These are phyloP conservation scores for Drosophila jambulina DNA, from an alignment of 1,140 invertebrate genomes.

Conservation along the genomic window DNA sequence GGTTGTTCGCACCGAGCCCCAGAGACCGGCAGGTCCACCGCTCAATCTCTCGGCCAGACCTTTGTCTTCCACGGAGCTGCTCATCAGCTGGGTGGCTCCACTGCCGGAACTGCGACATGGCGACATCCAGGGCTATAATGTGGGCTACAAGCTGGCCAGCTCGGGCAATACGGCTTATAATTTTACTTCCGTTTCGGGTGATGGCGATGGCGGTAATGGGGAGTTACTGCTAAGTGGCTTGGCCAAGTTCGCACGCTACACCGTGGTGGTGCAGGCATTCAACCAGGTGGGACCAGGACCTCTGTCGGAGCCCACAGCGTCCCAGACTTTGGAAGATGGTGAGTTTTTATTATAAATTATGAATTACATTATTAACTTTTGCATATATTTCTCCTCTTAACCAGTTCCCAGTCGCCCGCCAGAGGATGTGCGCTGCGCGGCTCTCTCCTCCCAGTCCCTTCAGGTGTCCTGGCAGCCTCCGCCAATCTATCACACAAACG, in stretches of 20 bases:
- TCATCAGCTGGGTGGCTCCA: slow-evolving; percentile 92
- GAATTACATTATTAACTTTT: neutral
- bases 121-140: slow-evolving; percentile 90
- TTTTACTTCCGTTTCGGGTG: slow-evolving; percentile 89
- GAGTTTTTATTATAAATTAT: slow-evolving; percentile 48
- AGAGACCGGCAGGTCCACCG: slow-evolving; percentile 91
- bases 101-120: slow-evolving; percentile 89
- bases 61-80: slow-evolving; percentile 90
- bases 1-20: slow-evolving; percentile 90
- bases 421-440: slow-evolving; percentile 90
- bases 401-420: slow-evolving; percentile 91
- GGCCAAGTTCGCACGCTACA: slow-evolving; percentile 92
- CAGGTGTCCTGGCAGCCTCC: slow-evolving; percentile 95
- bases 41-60: slow-evolving; percentile 89
- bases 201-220: slow-evolving; percentile 89
- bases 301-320: slow-evolving; percentile 89
- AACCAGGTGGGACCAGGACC: slow-evolving; percentile 94
- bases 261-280: slow-evolving; percentile 93
- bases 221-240: slow-evolving; percentile 89
- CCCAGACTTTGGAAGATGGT: slow-evolving; percentile 94
- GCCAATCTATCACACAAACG: slow-evolving; percentile 90
- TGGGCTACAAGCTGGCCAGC: slow-evolving; percentile 85
- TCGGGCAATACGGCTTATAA: slow-evolving; percentile 87
- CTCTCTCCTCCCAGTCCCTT: slow-evolving; percentile 90
- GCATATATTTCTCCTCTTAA: neutral